phyloP scores from a whole-genome alignment of 2,888 invertebrate genomes.

The Gastracanthus pulcherrimus region DNA sequence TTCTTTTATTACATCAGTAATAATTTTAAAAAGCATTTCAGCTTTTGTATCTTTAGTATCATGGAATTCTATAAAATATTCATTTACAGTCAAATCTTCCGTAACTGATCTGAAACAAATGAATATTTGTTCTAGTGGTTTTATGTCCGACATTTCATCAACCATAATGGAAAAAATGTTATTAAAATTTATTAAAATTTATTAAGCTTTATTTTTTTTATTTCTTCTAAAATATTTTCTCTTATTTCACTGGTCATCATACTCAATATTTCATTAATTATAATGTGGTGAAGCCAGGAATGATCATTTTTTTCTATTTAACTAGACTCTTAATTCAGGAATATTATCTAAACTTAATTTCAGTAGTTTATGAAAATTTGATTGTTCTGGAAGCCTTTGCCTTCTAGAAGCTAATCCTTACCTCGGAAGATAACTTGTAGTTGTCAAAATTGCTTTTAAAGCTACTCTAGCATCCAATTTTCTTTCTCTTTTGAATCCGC shows the following conservation, averaged over 20 bases:
- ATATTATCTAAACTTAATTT: constrained; percentile 51
- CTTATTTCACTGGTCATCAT: constrained; percentile 28
- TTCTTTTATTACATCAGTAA: constrained; percentile 20
- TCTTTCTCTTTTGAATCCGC: constrained; percentile 35
- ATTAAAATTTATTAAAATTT: too few species aligned
- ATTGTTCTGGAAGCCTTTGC: constrained; percentile 46
- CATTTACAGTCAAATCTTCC: constrained; percentile 19
- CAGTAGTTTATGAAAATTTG: constrained; percentile 57
- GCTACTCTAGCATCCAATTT: constrained; percentile 38
- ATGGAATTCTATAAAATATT: constrained; percentile 25
- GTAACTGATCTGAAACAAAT: constrained; percentile 52
- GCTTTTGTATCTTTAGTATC: constrained; percentile 26
- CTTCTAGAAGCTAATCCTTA: constrained; percentile 48
- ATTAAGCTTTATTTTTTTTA: too few species aligned
- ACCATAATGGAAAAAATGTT: too few species aligned
- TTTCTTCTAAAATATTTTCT: constrained; percentile 54
- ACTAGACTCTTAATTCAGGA: constrained; percentile 27
- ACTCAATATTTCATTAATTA: background rate
- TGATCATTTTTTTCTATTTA: constrained; percentile 8
- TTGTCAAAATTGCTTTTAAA: constrained; percentile 38
- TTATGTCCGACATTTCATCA: too few species aligned
- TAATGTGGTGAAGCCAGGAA: constrained; percentile 15
- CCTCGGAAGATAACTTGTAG: constrained; percentile 41
- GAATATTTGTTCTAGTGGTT: constrained; percentile 55
- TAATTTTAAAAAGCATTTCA: constrained; percentile 17